Evolutionary conservation across 2,797 vertebrate genomes (phyloP).

Genomic region (Synanceia verrucosa): DNA sequence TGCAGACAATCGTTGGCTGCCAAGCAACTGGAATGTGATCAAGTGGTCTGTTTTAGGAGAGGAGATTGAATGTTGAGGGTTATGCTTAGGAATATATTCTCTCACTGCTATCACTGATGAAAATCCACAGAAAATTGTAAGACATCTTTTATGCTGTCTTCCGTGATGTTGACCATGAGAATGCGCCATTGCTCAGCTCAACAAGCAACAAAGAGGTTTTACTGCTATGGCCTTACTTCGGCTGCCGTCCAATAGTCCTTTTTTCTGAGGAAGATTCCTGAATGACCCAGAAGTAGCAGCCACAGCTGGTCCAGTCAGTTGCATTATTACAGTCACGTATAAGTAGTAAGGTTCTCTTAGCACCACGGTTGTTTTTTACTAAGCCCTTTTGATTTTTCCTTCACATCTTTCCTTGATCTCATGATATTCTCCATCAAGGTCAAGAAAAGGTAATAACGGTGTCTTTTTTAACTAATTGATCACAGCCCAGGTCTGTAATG

Average conservation of each 20-base stretch:
- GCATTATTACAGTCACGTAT: too few relatives aligned
- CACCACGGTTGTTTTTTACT: too few relatives aligned
- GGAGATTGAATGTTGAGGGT: not conserved
- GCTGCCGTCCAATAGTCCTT: not conserved
- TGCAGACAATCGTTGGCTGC: conserved; percentile 40
- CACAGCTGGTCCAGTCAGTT: too few relatives aligned
- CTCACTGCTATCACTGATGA: not conserved
- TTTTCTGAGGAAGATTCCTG: not conserved
- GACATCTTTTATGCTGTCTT: not conserved
- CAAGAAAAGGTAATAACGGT: too few relatives aligned
- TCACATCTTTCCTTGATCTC: too few relatives aligned
- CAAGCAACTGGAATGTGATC: conserved; percentile 33
- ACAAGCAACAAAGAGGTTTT: not conserved
- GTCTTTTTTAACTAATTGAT: too few relatives aligned
- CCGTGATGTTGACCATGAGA: not conserved
- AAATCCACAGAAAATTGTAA: not conserved
- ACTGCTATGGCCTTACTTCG: not conserved
- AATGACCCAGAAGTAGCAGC: not conserved
- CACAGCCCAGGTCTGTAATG: not conserved
- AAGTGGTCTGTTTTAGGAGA: conserved; percentile 16
- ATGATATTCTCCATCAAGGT: too few relatives aligned
- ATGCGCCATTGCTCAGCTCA: not conserved
- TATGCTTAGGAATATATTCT: not conserved
- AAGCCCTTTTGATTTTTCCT: too few relatives aligned
- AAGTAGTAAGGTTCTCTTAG: too few relatives aligned